Conservation (phyloP, 2,888 invertebrate genomes). For the Perizoma affinitatum region DNA sequence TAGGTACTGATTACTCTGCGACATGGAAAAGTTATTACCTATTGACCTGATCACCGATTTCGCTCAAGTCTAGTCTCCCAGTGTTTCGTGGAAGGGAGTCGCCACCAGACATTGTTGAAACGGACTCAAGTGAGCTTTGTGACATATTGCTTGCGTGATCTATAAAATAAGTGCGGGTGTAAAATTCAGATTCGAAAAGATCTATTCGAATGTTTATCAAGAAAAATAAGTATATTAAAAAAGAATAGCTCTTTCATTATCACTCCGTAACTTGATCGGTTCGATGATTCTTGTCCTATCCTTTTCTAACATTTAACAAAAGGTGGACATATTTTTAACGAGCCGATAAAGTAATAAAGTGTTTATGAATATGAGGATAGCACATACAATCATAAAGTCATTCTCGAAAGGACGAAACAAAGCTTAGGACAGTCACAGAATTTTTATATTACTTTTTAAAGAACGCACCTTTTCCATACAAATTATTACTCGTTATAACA, state of each 20-base stretch:
- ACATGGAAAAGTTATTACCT: conserved; percentile 55
- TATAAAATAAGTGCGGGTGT: conserved; percentile 51
- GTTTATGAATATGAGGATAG: not conserved
- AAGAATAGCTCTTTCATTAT: too few species aligned
- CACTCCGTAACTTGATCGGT: too few species aligned
- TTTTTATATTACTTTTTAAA: conserved; percentile 3
- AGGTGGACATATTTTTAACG: too few species aligned
- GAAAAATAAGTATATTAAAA: not conserved
- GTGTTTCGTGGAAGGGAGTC: conserved; percentile 74
- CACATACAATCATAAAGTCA: conserved; percentile 9
- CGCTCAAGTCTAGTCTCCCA: conserved; percentile 70
- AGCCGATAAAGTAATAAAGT: not conserved
- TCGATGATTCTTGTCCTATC: too few species aligned
- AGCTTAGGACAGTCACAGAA: conserved; percentile 14
- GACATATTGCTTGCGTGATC: conserved; percentile 89
- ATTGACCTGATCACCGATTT: conserved; percentile 80
- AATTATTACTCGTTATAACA: conserved; percentile 50
- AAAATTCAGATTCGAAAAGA: conserved; percentile 12
- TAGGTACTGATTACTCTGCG: not conserved
- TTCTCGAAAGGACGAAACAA: conserved; percentile 5
- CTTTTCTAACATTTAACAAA: too few species aligned
- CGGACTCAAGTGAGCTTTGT: conserved; percentile 91
- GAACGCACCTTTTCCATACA: conserved; percentile 70
- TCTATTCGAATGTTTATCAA: not conserved
- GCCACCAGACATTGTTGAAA: conserved; percentile 87